A percentile compares a stretch with the other conserved stretches of the same genome.
These are phyloP conservation scores for Leptinotarsa texana DNA, from an alignment of 1,140 invertebrate genomes.

Conservation along the genomic window DNA sequence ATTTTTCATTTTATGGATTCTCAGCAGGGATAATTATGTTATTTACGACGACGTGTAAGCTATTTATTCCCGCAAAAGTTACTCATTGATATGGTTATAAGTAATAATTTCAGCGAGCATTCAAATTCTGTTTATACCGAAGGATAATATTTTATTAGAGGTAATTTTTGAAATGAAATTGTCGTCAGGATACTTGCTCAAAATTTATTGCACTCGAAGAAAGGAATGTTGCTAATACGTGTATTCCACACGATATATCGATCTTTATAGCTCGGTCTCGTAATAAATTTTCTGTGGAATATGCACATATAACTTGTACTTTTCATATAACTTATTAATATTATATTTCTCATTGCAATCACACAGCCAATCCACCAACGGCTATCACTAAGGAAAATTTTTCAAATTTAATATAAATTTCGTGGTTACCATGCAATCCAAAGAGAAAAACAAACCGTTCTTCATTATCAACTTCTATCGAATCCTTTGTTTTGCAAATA, in stretches of 20 bases:
- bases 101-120: conserved; percentile 19
- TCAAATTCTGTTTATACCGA: conserved; percentile 18
- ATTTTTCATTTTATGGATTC: conserved; percentile 24
- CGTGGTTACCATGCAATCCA: too few species aligned
- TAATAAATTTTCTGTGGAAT: conserved; percentile 29
- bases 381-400: neutral
- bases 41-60: conserved; percentile 13
- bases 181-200: conserved; percentile 11
- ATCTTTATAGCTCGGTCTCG: conserved; percentile 26
- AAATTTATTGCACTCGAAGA: conserved; percentile 26
- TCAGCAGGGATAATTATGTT: conserved; percentile 17
- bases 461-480: too few species aligned
- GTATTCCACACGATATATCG: conserved; percentile 29
- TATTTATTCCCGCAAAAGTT: conserved; percentile 1
- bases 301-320: conserved; percentile 23
- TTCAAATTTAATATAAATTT: neutral
- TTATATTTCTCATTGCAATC: neutral
- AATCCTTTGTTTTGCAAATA: too few species aligned
- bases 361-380: neutral
- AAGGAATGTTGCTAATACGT: conserved; percentile 32
- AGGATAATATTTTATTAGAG: conserved; percentile 14
- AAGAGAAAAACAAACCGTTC: too few species aligned
- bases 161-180: conserved; percentile 16
- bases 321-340: conserved; percentile 10
- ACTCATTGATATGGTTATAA: conserved; percentile 17